Percentiles rank a stretch among this genome's conserved stretches.
phyloP scores from a whole-genome alignment of 1,140 invertebrate species.

The Chlorops oryzae region DNA sequence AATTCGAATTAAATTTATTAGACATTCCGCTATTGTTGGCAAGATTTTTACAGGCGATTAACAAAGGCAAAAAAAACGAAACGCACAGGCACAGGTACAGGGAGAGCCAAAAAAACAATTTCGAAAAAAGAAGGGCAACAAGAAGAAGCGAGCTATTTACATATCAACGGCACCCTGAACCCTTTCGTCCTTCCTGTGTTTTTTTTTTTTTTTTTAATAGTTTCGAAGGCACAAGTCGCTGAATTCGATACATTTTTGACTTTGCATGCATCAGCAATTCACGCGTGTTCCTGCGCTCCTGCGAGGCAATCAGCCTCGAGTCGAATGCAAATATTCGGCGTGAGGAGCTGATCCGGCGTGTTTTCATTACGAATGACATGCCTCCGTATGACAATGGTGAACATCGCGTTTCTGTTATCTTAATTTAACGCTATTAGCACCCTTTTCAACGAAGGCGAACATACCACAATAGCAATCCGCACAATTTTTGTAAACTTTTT shows the following conservation, averaged over 20 bases:
- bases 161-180: no score
- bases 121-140: not conserved
- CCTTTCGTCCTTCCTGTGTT: no score
- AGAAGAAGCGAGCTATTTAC: no score
- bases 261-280: constrained; percentile 8
- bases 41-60: no score
- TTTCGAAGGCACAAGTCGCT: not conserved
- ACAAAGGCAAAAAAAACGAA: no score
- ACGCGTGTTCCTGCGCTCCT: not conserved
- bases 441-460: constrained; percentile 12
- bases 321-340: constrained; percentile 13
- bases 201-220: no score
- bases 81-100: not conserved
- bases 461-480: no score
- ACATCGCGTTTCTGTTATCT: constrained; percentile 30
- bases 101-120: constrained; percentile 1
- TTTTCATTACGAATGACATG: no score
- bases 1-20: constrained; percentile 12
- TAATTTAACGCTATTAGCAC: constrained; percentile 45
- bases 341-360: no score
- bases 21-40: constrained; percentile 3
- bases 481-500: no score
- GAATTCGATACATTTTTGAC: constrained; percentile 10
- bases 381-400: constrained; percentile 3
- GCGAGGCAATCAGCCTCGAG: not conserved